phyloP scores from a whole-genome alignment of 2,113 vertebrate species.

The Rhegmatorhina hoffmannsi region DNA sequence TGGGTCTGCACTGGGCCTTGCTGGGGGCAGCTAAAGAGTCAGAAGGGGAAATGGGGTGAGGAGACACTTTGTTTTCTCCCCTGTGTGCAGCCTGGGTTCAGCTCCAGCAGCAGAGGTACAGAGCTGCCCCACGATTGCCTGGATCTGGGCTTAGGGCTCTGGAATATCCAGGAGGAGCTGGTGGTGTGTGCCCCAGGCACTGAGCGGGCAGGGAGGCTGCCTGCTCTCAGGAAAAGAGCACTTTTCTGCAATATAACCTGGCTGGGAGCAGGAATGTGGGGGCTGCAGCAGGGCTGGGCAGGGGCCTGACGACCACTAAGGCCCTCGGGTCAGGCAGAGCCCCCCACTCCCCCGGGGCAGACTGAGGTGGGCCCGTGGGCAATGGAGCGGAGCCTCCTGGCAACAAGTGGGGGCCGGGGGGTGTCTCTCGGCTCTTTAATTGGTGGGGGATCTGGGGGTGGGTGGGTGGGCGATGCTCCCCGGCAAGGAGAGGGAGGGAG shows the following conservation, averaged over 20 bases:
- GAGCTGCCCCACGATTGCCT: neutral
- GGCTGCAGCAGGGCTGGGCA: neutral
- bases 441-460: neutral
- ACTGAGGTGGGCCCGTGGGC: neutral
- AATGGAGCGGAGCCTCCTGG: neutral
- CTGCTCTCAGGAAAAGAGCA: neutral
- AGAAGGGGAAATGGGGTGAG: neutral
- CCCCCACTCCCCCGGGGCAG: neutral
- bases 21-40: neutral
- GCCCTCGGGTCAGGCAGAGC: neutral
- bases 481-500: neutral
- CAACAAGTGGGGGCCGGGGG: conserved; percentile 17
- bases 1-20: neutral
- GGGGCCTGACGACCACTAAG: neutral
- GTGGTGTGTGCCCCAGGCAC: neutral
- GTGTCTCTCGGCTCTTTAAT: conserved; percentile 9
- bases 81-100: accelerated
- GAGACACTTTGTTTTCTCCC: neutral
- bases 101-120: neutral
- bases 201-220: neutral
- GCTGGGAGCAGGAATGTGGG: neutral
- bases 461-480: neutral
- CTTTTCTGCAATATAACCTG: neutral
- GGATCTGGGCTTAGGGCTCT: neutral
- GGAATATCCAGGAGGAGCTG: accelerated